Conservation (phyloP, 2,113 vertebrate genomes). For the Pseudorectes ferrugineus region DNA sequence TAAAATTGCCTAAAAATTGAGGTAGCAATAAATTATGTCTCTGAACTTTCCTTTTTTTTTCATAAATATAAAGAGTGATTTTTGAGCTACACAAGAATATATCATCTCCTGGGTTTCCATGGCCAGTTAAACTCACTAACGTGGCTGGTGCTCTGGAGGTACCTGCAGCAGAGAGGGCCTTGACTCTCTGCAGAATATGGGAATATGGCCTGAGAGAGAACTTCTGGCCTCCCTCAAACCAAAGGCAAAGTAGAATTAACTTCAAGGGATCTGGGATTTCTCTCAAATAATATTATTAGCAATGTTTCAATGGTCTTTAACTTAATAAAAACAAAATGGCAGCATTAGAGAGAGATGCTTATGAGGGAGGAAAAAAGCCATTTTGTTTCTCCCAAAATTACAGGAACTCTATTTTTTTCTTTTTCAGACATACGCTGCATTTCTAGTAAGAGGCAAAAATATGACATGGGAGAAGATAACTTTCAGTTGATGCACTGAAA, state of each 20-base stretch:
- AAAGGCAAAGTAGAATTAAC: not conserved
- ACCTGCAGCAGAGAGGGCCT: not conserved
- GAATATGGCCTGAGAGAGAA: not conserved
- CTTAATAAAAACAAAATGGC: slow-evolving; percentile 19
- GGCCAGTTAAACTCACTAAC: not conserved
- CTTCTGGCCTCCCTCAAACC: not conserved
- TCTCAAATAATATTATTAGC: slow-evolving; percentile 26
- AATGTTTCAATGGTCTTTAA: not conserved
- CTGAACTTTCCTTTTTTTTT: not conserved
- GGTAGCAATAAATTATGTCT: not conserved
- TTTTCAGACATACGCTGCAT: not conserved
- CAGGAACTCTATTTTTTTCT: not conserved
- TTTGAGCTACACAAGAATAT: not conserved
- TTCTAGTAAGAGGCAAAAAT: slow-evolving; percentile 44
- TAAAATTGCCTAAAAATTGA: not conserved
- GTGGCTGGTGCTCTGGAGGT: not conserved
- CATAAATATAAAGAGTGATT: not conserved
- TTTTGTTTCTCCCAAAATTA: not conserved
- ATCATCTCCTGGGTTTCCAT: not conserved
- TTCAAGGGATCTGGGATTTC: slow-evolving; percentile 11
- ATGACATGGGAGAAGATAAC: slow-evolving; percentile 50
- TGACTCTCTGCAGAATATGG: not conserved
- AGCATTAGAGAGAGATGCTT: not conserved
- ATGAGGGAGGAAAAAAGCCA: not conserved
- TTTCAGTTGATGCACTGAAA: slow-evolving; percentile 45